These are phyloP conservation scores for Neocrepidodera transversa DNA, from an alignment of 2,888 invertebrate species.

Conservation along the genomic window DNA sequence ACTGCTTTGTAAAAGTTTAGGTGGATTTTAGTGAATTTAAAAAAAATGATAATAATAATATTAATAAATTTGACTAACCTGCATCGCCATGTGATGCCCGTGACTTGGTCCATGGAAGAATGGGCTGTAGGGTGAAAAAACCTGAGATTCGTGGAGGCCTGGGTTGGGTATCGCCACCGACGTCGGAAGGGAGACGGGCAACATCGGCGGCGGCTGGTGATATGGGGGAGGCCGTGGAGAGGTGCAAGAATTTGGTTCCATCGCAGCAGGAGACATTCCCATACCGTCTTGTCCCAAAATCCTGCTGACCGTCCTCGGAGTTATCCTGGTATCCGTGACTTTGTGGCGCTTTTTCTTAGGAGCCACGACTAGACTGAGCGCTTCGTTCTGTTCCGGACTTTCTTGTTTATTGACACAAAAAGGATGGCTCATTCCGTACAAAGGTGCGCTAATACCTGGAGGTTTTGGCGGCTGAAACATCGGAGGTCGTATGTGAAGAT, in stretches of 20 bases:
- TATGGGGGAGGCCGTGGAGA: conserved; percentile 69
- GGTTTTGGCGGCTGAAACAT: conserved; percentile 88
- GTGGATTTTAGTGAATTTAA: too few relatives aligned
- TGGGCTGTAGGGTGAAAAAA: conserved; percentile 90
- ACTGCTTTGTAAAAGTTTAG: too few relatives aligned
- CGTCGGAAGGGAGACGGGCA: conserved; percentile 89
- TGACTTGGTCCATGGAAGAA: conserved; percentile 74
- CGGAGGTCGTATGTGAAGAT: conserved; percentile 73
- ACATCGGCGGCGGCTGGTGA: conserved; percentile 79
- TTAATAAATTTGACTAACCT: conserved; percentile 53
- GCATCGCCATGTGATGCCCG: conserved; percentile 62
- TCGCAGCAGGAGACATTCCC: conserved; percentile 65
- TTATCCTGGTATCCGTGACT: conserved; percentile 93
- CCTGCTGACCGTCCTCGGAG: conserved; percentile 87
- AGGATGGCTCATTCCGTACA: conserved; percentile 67
- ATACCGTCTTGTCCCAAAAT: conserved; percentile 82
- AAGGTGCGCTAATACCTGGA: conserved; percentile 66
- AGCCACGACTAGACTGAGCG: conserved; percentile 91
- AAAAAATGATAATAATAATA: too few relatives aligned
- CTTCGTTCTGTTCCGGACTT: conserved; percentile 90
- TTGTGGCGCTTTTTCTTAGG: conserved; percentile 97
- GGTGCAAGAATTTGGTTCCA: conserved; percentile 70
- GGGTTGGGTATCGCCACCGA: conserved; percentile 97
- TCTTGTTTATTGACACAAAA: conserved; percentile 68
- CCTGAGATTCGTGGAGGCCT: conserved; percentile 91